phyloP scores from a whole-genome alignment of 2,113 vertebrate genomes.

The Brachypteracias leptosomus region DNA sequence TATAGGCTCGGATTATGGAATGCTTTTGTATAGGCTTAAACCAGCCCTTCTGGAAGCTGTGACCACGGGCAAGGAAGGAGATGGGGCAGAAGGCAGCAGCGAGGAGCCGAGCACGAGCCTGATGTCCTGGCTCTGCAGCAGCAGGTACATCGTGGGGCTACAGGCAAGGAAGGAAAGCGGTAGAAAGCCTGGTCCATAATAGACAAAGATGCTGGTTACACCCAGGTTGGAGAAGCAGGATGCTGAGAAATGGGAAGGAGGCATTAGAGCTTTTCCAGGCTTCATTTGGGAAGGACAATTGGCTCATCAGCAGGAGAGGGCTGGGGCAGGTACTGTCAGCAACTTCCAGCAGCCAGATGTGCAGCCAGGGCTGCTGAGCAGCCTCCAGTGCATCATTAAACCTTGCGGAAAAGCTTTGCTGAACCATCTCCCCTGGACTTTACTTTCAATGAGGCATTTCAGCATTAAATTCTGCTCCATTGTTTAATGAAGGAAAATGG shows the following conservation, averaged over 20 bases:
- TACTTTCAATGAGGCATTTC: constrained; percentile 17
- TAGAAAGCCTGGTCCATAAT: neutral
- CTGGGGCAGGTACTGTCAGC: neutral
- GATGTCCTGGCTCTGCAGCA: neutral
- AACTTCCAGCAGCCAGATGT: neutral
- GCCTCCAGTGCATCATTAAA: constrained; percentile 5
- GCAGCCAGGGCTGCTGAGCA: neutral
- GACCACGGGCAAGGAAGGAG: neutral
- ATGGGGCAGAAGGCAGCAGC: neutral
- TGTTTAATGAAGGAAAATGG: constrained; percentile 10
- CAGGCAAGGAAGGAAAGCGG: neutral
- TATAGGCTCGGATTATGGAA: neutral
- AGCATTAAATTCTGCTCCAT: neutral
- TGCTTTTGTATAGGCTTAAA: neutral
- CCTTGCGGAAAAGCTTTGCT: neutral
- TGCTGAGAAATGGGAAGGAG: neutral
- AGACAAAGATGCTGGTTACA: neutral
- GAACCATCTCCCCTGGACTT: neutral
- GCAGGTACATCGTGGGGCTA: neutral
- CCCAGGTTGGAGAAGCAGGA: neutral
- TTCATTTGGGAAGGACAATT: neutral
- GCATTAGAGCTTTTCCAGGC: neutral
- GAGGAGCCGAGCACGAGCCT: neutral
- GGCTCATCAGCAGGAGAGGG: neutral
- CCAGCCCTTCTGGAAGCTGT: neutral